Evolutionary conservation across 2,888 invertebrate genomes (phyloP), one percentile per base, ranked within the genome.

Genomic region (Alitta virens): DNA sequence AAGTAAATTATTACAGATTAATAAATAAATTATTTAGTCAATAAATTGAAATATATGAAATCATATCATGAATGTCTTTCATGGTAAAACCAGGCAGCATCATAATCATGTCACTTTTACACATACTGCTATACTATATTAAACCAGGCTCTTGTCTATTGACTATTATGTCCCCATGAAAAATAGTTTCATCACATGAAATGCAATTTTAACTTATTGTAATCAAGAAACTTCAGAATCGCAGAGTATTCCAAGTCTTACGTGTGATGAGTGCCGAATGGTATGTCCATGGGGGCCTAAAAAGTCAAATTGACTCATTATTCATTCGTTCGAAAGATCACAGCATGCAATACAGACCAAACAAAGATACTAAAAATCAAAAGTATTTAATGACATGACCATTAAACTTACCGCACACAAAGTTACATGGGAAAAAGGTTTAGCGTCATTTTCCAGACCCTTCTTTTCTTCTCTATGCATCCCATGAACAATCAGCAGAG

Each of bases 221-320:
- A n/a, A n/a, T n/a, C n/a, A n/a, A n/a, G n/a, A n/a, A n/a, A n/a
- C n/a, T n/a, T n/a, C n/a, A n/a, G n/a, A n/a, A n/a, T n/a, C n/a
- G n/a, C n/a, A n/a, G n/a, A n/a, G n/a, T n/a, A n/a, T n/a, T n/a
- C n/a, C n/a, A n/a, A n/a, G n/a, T 85, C 88, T 86, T 83, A 90
- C 89, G 92, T 91, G 78, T 94, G 94, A 81, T 94, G 94, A 57
- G 89, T 90, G 2, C 93, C 91, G 79, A 89, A 94, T 0, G 90
- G 88, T 63, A 90, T 90, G 0, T 88, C 87, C 86, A 92, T 88
- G 68, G 86, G 85, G 0, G 92, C 87, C 75, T 86, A 84, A 61
- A 89, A 85, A 0, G 88, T 85, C 26, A 61, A 56, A 33, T 24
- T 16, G n/a, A 27, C 7, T 24, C 23, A 18, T 24, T 49, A 49